Percentiles rank a stretch among this genome's conserved stretches.
Conservation (phyloP, 2,888 invertebrate species). For the Nesidiocoris tenuis region DNA sequence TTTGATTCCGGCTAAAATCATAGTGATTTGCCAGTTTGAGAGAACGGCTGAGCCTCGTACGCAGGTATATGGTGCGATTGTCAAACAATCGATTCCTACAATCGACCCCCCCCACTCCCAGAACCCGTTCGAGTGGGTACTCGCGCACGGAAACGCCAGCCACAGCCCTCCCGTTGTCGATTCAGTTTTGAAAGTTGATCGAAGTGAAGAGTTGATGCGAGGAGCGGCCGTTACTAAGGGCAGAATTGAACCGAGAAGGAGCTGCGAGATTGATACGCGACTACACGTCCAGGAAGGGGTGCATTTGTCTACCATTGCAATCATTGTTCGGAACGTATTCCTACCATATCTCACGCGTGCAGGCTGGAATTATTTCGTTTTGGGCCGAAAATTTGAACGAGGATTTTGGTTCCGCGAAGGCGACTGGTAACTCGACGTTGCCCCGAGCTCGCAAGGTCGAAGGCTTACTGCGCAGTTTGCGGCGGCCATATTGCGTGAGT, state of each 20-base stretch:
- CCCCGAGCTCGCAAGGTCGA: conserved; percentile 27
- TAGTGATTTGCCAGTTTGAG: no score
- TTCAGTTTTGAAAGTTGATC: conserved; percentile 20
- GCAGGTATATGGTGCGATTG: no score
- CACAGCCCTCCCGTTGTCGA: background rate
- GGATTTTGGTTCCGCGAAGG: background rate
- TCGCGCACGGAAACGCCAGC: background rate
- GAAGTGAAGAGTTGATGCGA: conserved; percentile 8
- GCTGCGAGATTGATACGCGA: background rate
- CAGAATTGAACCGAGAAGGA: background rate
- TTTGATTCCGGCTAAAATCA: no score
- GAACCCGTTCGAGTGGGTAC: conserved; percentile 2
- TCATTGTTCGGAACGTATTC: background rate
- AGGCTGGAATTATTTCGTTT: background rate
- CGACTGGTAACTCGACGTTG: conserved; percentile 32
- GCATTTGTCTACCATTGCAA: background rate
- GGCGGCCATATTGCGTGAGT: conserved; percentile 42
- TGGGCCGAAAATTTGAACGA: background rate
- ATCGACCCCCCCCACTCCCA: background rate
- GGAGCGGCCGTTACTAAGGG: background rate
- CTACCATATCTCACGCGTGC: background rate
- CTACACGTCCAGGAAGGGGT: background rate
- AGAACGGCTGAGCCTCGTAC: no score
- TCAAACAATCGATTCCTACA: background rate
- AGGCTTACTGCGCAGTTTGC: conserved; percentile 37